Conservation (phyloP, 2,113 vertebrate species). For the Oncorhynchus clarkii region DNA sequence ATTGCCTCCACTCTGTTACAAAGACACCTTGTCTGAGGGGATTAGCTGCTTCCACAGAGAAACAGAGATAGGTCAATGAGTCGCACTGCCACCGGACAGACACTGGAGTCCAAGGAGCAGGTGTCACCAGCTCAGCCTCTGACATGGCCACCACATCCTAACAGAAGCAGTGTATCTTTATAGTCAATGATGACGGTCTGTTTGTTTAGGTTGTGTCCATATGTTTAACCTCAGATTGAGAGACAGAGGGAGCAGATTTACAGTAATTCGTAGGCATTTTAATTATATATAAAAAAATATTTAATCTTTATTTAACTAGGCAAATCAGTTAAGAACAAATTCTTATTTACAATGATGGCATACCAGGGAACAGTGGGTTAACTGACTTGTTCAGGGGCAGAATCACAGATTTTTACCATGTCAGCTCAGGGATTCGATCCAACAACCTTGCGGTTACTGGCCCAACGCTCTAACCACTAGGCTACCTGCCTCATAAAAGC, state of each 20-base stretch:
- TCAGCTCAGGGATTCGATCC: too few species aligned
- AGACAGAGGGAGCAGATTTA: conserved; percentile 3
- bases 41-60: conserved; percentile 49
- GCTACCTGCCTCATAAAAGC: conserved; percentile 4
- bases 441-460: too few species aligned
- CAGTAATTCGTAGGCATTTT: conserved; percentile 29
- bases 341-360: too few species aligned
- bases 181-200: conserved; percentile 3
- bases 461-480: too few species aligned
- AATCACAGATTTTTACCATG: too few species aligned
- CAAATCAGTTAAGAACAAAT: too few species aligned
- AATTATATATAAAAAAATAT: too few species aligned
- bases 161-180: conserved; percentile 15
- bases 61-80: conserved; percentile 35
- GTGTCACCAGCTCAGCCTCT: conserved; percentile 44
- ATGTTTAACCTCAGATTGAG: conserved; percentile 47
- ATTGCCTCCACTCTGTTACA: conserved; percentile 48
- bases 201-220: conserved; percentile 55
- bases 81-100: conserved; percentile 1
- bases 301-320: too few species aligned
- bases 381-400: too few species aligned
- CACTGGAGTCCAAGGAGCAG: conserved; percentile 41
- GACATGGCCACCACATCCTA: conserved; percentile 38
- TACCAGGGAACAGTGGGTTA: too few species aligned
- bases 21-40: conserved; percentile 57